Percentiles rank a stretch among this genome's conserved stretches.
Evolutionary conservation across 2,113 vertebrate species (phyloP).

Genomic region (Lepus timidus): DNA sequence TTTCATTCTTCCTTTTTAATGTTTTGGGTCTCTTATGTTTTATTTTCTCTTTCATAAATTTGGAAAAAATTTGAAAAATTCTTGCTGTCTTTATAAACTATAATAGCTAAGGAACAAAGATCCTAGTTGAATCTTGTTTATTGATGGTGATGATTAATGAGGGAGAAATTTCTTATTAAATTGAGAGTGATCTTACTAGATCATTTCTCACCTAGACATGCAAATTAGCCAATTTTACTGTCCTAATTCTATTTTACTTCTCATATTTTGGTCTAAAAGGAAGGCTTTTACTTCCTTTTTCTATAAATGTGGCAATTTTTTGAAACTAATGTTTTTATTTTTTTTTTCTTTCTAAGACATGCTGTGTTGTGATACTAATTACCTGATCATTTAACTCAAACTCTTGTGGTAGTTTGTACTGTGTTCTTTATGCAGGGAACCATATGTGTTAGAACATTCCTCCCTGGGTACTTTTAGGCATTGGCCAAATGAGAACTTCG

Average conservation of each 20-base stretch:
- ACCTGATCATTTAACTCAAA: background rate
- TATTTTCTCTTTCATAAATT: conserved; percentile 79
- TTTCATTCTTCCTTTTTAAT: conserved; percentile 78
- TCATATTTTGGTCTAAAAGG: conserved; percentile 1
- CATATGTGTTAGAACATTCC: background rate
- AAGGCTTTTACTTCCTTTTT: background rate
- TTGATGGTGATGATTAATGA: conserved; percentile 79
- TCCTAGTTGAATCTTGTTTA: conserved; percentile 79
- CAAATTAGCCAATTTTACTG: conserved; percentile 43
- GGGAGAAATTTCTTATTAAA: conserved; percentile 33
- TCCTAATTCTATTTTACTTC: background rate
- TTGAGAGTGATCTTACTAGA: conserved; percentile 32
- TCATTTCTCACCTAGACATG: background rate
- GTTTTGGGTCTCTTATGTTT: conserved; percentile 76
- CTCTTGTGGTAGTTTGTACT: background rate
- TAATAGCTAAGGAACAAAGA: conserved; percentile 73
- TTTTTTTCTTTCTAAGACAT: background rate
- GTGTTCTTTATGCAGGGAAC: background rate
- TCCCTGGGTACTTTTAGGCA: background rate
- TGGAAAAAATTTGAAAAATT: conserved; percentile 76
- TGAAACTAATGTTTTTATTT: background rate
- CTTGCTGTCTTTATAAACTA: conserved; percentile 73
- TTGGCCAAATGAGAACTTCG: background rate
- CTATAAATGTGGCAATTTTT: background rate
- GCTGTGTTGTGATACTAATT: background rate